Conservation (phyloP, 53 echinoderm and acorn worm species). For the Holothuria leucospilota region DNA sequence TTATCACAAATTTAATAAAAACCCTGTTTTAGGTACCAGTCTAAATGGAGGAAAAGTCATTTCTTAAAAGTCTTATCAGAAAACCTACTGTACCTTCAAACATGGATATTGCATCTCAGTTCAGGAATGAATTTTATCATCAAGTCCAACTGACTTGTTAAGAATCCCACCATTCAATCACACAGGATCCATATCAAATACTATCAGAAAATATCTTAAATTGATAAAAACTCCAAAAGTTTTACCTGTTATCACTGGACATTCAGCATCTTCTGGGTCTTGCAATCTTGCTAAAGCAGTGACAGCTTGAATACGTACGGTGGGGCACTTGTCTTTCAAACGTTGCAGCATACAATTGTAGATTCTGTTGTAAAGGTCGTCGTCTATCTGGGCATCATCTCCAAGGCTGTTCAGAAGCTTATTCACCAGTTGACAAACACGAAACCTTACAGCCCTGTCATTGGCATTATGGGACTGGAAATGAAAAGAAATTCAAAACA, state of each 20-base stretch:
- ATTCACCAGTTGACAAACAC: conserved; percentile 94
- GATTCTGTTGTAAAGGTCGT: conserved; percentile 88
- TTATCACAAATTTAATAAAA: too few species aligned
- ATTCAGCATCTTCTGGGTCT: conserved; percentile 85
- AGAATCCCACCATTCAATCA: too few species aligned
- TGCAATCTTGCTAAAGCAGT: conserved; percentile 87
- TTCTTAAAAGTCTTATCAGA: too few species aligned
- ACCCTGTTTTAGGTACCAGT: too few species aligned
- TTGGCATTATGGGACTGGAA: conserved; percentile 82
- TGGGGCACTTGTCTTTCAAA: conserved; percentile 86
- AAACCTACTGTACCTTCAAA: too few species aligned
- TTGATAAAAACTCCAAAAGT: too few species aligned
- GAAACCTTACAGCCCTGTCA: conserved; percentile 93
- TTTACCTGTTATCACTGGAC: conserved; percentile 79
- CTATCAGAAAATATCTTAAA: too few species aligned
- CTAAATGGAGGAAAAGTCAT: too few species aligned
- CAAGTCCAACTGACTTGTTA: too few species aligned
- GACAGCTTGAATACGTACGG: conserved; percentile 91
- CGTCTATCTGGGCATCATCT: conserved; percentile 94
- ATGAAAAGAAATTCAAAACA: neutral
- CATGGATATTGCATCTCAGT: too few species aligned
- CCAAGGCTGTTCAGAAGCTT: conserved; percentile 81
- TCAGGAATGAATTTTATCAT: too few species aligned
- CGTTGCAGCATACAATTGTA: conserved; percentile 91
- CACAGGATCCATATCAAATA: too few species aligned